phyloP scores from a whole-genome alignment of 1,140 invertebrate species.

The Aphelenchoides avenae region DNA sequence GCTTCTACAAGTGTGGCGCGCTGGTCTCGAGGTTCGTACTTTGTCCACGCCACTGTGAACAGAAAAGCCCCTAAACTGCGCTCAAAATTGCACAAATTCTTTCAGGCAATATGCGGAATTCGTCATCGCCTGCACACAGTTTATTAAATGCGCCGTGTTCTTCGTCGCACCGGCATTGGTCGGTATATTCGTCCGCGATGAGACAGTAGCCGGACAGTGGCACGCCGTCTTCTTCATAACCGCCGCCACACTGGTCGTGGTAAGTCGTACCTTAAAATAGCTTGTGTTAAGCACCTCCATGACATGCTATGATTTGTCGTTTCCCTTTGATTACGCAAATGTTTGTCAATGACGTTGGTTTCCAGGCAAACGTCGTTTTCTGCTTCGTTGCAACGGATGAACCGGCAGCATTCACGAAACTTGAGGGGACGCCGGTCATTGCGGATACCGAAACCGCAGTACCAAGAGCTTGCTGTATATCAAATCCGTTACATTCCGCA shows the following conservation, averaged over 20 bases:
- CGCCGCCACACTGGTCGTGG: slow-evolving; percentile 21
- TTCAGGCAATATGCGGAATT: slow-evolving; percentile 45
- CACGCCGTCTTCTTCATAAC: slow-evolving; percentile 36
- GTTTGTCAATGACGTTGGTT: too few species aligned
- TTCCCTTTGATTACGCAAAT: too few species aligned
- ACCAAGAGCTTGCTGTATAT: too few species aligned
- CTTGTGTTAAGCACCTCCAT: background rate
- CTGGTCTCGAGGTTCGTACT: slow-evolving; percentile 18
- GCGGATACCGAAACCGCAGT: too few species aligned
- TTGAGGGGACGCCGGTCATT: too few species aligned
- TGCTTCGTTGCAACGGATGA: slow-evolving; percentile 31
- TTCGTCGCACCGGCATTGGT: slow-evolving; percentile 39
- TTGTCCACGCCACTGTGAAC: too few species aligned
- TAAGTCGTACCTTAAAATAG: slow-evolving; percentile 12
- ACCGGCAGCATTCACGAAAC: slow-evolving; percentile 30
- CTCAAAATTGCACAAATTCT: too few species aligned
- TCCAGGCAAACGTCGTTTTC: slow-evolving; percentile 31
- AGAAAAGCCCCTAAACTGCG: too few species aligned
- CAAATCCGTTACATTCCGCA: too few species aligned
- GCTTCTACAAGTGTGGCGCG: slow-evolving; percentile 44
- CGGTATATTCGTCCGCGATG: slow-evolving; percentile 37
- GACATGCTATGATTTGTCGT: background rate
- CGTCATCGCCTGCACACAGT: slow-evolving; percentile 34
- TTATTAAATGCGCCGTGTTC: slow-evolving; percentile 42
- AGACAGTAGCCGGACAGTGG: slow-evolving; percentile 32